Evolutionary conservation across 2,113 vertebrate genomes (phyloP).

Genomic region (pig (Sus scrofa)): DNA sequence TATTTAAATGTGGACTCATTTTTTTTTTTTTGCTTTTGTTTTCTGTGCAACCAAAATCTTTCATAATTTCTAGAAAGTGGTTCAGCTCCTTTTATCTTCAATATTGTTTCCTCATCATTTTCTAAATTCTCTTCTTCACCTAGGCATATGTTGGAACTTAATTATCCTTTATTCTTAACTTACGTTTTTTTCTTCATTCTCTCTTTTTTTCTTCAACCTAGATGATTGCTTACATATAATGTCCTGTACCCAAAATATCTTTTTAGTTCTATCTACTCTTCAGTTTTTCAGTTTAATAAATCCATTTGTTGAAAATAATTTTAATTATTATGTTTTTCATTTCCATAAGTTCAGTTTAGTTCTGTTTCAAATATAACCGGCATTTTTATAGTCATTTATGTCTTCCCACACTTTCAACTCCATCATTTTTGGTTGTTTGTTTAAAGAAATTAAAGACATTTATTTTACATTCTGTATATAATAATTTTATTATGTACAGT

Average conservation of each 20-base stretch:
- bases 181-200: background rate
- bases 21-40: background rate
- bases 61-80: background rate
- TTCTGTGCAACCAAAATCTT: background rate
- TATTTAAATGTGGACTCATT: background rate
- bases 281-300: background rate
- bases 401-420: background rate
- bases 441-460: background rate
- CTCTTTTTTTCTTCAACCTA: background rate
- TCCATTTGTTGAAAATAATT: background rate
- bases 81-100: background rate
- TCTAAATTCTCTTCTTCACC: background rate
- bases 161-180: background rate
- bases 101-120: background rate
- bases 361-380: background rate
- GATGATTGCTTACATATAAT: slow-evolving; percentile 3
- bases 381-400: background rate
- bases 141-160: background rate
- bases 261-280: background rate
- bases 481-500: background rate
- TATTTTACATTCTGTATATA: background rate
- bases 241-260: background rate
- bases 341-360: background rate
- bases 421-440: background rate
- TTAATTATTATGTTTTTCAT: background rate